Evolutionary conservation across 2,888 invertebrate species (phyloP).

Genomic region (Phrixothrix hirtus): DNA sequence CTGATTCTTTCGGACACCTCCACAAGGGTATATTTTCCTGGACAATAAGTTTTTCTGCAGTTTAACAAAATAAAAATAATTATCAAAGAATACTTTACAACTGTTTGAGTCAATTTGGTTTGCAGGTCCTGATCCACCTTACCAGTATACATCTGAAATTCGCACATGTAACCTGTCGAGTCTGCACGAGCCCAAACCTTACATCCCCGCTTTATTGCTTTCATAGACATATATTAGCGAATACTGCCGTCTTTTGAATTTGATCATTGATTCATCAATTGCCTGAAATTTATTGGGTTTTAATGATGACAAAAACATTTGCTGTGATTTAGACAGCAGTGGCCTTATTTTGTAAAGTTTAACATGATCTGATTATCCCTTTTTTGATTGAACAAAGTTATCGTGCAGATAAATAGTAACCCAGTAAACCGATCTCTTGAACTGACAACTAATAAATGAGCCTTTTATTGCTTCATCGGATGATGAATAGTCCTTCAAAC

Average conservation of each 20-base stretch:
- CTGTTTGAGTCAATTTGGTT: constrained; percentile 32
- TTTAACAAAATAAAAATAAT: not conserved
- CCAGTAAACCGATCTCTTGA: too few species aligned
- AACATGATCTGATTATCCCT: too few species aligned
- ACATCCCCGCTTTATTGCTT: constrained; percentile 28
- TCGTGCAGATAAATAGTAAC: too few species aligned
- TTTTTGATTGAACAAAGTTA: too few species aligned
- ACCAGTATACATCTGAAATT: constrained; percentile 42
- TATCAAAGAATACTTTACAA: not conserved
- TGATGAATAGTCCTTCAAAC: too few species aligned
- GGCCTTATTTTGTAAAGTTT: too few species aligned
- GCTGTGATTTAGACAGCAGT: too few species aligned
- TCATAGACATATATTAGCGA: constrained; percentile 32
- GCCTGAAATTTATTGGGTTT: not conserved
- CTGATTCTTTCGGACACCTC: too few species aligned
- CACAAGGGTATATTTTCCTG: not conserved
- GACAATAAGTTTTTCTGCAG: not conserved
- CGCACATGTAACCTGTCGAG: constrained; percentile 35
- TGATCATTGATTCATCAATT: not conserved
- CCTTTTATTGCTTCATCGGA: too few species aligned
- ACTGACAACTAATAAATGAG: too few species aligned
- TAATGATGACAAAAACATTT: too few species aligned
- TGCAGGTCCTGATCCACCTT: constrained; percentile 39
- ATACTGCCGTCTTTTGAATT: not conserved
- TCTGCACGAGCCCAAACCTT: constrained; percentile 39